Evolutionary conservation across 2,113 vertebrate genomes (phyloP), one percentile per base, ranked within the genome.

Genomic region (Limnothrissa miodon): DNA sequence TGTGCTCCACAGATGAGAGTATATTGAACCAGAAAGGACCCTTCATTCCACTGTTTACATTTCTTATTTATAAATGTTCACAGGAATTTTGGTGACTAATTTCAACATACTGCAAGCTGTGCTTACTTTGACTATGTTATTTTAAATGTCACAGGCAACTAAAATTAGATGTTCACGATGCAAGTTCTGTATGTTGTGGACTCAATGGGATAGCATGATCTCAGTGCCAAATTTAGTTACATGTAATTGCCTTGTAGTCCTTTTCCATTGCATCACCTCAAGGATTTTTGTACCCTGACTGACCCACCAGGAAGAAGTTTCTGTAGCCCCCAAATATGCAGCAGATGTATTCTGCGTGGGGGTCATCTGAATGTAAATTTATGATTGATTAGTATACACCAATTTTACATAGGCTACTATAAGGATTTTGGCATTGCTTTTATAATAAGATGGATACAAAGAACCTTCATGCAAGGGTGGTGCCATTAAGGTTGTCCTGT

Each of bases 241-340:
- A n/a, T n/a, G n/a, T n/a, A 33, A 74, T 74, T 74, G 29, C 59
- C 59, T 66, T 25, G 59, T 66, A 25, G 6, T 66, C 33, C 29
- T 36, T 74, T 74, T 74, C 66, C 66, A 74, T 74, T 74, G 66
- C 66, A 74, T 74, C 66, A 74, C 29, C 66, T 74, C 29, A 33
- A 74, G 66, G 66, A 74, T 17, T 17, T 36, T 33, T 36, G 29
- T 36, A 36, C 66, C 66, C 66, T 29, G 33, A 66, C n/a, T 66
- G 59, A 74, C 66, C 62, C 66, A 36, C 66, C 29, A 36, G 13
- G 25, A 74, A 74, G 66, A 74, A 33, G 29, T 29, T 36, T 2
- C 66, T 74, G 33, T 5, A 74, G 25, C 23, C 53, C n/a, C 17
- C 53, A 56, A 56, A 56, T 23, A 56, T 66, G 59, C 59, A 29